These are phyloP conservation scores for Diaperis boleti DNA, from an alignment of 2,888 invertebrate species.

Conservation along the genomic window DNA sequence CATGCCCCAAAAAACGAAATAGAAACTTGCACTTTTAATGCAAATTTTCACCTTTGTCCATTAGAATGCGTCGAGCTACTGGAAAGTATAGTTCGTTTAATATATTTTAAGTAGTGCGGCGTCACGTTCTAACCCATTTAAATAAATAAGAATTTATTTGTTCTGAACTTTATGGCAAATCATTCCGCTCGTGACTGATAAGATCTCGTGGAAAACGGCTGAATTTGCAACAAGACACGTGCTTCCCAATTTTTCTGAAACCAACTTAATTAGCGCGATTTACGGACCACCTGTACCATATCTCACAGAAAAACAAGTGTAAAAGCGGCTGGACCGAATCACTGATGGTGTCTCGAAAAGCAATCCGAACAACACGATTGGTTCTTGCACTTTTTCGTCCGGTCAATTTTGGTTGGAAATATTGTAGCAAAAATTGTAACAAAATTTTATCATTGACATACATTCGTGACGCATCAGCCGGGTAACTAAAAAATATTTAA, in stretches of 20 bases:
- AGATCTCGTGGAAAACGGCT: slow-evolving; percentile 10
- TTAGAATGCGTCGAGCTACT: slow-evolving; percentile 36
- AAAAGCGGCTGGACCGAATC: too few species aligned
- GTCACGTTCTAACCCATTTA: slow-evolving; percentile 50
- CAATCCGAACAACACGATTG: too few species aligned
- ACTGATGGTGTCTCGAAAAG: too few species aligned
- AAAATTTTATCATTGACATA: too few species aligned
- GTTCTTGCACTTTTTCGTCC: too few species aligned
- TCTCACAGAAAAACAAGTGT: too few species aligned
- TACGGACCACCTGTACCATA: background rate
- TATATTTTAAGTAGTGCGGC: slow-evolving; percentile 31
- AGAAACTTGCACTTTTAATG: slow-evolving; percentile 41
- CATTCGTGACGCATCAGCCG: too few species aligned
- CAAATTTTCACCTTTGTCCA: slow-evolving; percentile 29
- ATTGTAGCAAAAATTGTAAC: too few species aligned
- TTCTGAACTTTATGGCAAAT: slow-evolving; percentile 40
- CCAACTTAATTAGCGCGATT: slow-evolving; percentile 18
- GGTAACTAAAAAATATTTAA: too few species aligned
- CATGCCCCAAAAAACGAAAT: slow-evolving; percentile 18
- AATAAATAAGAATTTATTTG: slow-evolving; percentile 44
- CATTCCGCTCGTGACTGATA: slow-evolving; percentile 42
- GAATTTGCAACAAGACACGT: slow-evolving; percentile 23
- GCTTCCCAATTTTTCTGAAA: slow-evolving; percentile 11
- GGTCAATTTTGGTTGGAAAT: too few species aligned
- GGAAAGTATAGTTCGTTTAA: slow-evolving; percentile 27